Conservation (phyloP, 1,140 invertebrate species). For the Zaprionus ornatus region DNA sequence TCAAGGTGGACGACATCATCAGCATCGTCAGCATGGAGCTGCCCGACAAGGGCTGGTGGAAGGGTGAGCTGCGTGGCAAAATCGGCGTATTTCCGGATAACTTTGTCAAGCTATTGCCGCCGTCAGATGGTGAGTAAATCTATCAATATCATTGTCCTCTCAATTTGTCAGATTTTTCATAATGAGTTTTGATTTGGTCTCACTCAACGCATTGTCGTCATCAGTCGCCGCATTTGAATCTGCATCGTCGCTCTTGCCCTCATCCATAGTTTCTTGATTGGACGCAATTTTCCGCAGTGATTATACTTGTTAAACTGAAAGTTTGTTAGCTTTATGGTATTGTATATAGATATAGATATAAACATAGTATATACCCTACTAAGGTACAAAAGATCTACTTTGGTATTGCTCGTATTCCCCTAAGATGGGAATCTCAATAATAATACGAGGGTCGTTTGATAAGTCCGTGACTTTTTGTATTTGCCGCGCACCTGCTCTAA, state of each 20-base stretch:
- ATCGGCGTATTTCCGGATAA: conserved; percentile 98
- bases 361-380: too few relatives aligned
- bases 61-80: conserved; percentile 94
- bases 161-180: background rate
- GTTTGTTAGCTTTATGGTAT: too few relatives aligned
- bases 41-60: conserved; percentile 98
- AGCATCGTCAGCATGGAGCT: conserved; percentile 93
- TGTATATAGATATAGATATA: too few relatives aligned
- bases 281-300: conserved; percentile 46
- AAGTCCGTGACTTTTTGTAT: too few relatives aligned
- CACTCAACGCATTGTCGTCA: conserved; percentile 14
- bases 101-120: conserved; percentile 91
- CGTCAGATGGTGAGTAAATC: conserved; percentile 83
- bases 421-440: too few relatives aligned
- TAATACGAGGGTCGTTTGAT: too few relatives aligned
- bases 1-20: conserved; percentile 95
- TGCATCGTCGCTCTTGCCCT: conserved; percentile 32
- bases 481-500: too few relatives aligned
- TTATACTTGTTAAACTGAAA: too few relatives aligned
- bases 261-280: conserved; percentile 44
- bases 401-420: too few relatives aligned
- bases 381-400: too few relatives aligned
- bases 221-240: conserved; percentile 16
- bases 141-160: background rate
- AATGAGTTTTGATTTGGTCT: conserved; percentile 61